These are phyloP conservation scores for Heptranchias perlo DNA, from an alignment of 2,113 vertebrate genomes.

Conservation along the genomic window DNA sequence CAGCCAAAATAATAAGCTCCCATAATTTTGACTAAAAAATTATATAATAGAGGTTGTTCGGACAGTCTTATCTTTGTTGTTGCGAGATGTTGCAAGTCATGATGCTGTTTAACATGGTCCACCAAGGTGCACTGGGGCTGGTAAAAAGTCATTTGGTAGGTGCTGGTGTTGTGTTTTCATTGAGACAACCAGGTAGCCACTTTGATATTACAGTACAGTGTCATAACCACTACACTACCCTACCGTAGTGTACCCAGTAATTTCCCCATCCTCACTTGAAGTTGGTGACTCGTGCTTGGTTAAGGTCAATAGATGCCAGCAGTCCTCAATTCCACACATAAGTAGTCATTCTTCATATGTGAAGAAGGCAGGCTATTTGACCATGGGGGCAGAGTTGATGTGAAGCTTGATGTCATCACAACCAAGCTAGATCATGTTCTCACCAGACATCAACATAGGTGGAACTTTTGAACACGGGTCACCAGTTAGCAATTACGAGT, in stretches of 20 bases:
- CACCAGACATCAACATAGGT: too few species aligned
- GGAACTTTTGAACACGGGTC: too few species aligned
- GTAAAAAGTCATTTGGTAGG: background rate
- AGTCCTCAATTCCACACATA: too few species aligned
- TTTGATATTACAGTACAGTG: background rate
- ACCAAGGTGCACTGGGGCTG: background rate
- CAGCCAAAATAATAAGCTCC: background rate
- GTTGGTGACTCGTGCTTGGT: too few species aligned
- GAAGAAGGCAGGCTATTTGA: too few species aligned
- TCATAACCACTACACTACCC: background rate
- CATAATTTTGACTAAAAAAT: background rate
- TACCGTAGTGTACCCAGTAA: background rate
- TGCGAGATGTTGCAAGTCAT: background rate
- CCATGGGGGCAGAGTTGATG: too few species aligned
- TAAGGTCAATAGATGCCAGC: too few species aligned
- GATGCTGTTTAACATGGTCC: background rate
- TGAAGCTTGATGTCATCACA: too few species aligned
- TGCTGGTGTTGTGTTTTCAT: background rate
- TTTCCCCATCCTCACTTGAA: too few species aligned
- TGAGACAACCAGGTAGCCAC: background rate
- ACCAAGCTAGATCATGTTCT: too few species aligned
- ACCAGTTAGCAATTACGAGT: too few species aligned
- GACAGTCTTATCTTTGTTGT: background rate
- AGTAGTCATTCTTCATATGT: too few species aligned
- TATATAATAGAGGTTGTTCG: background rate